These are phyloP conservation scores for Eulithis testata DNA, from an alignment of 2,888 invertebrate species.

Conservation along the genomic window DNA sequence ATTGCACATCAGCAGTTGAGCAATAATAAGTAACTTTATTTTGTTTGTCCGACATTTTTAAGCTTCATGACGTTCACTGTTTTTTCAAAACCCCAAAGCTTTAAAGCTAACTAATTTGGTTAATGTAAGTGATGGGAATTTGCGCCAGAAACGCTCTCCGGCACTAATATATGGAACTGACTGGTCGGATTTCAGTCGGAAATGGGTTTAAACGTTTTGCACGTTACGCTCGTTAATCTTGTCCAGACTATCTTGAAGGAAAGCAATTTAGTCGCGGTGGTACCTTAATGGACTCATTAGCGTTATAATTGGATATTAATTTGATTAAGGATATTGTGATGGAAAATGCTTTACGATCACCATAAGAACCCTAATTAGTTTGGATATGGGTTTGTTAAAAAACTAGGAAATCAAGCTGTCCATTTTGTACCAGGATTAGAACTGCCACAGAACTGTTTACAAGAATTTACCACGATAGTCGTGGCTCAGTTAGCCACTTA, in stretches of 20 bases:
- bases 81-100: not conserved
- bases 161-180: slow-evolving; percentile 83
- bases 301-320: slow-evolving; percentile 29
- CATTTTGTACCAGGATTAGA: too few species aligned
- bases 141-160: slow-evolving; percentile 77
- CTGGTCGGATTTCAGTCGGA: slow-evolving; percentile 82
- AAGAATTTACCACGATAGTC: too few species aligned
- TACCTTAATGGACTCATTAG: slow-evolving; percentile 50
- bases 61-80: not conserved
- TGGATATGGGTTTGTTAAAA: too few species aligned
- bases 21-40: too few species aligned
- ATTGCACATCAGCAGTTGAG: too few species aligned
- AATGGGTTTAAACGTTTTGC: slow-evolving; percentile 84
- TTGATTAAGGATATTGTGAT: not conserved
- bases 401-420: too few species aligned
- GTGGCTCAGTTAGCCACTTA: too few species aligned
- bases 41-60: too few species aligned
- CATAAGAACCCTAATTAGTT: too few species aligned
- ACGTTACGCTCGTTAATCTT: slow-evolving; percentile 83
- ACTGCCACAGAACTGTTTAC: too few species aligned
- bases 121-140: slow-evolving; percentile 82
- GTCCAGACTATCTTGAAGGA: slow-evolving; percentile 77
- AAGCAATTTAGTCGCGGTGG: slow-evolving; percentile 57
- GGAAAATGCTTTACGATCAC: too few species aligned
- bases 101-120: slow-evolving; percentile 80